phyloP scores from a whole-genome alignment of 2,113 vertebrate species.

The Dicrurus megarhynchus region DNA sequence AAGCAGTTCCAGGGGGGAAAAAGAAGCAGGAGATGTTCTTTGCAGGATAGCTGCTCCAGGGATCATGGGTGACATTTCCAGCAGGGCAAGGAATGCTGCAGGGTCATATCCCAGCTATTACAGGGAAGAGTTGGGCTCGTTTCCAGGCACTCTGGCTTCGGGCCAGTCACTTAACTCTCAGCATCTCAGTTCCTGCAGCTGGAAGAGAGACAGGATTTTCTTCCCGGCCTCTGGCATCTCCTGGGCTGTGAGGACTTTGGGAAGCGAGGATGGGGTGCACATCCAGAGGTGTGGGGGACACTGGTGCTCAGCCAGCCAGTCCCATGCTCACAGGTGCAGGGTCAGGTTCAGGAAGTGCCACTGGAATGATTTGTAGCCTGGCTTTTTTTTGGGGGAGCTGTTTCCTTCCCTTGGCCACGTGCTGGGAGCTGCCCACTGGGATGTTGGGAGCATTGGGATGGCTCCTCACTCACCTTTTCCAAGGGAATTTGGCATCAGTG shows the following conservation, averaged over 20 bases:
- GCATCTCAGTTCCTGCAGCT: neutral
- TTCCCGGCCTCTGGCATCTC: neutral
- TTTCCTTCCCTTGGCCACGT: neutral
- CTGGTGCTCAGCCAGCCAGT: neutral
- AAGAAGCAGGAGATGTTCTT: neutral
- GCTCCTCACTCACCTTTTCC: neutral
- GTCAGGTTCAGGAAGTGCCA: neutral
- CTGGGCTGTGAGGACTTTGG: neutral
- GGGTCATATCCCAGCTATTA: neutral
- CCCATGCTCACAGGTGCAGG: neutral
- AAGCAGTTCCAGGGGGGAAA: rapidly evolving
- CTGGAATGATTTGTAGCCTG: neutral
- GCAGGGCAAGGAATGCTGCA: neutral
- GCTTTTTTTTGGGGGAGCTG: neutral
- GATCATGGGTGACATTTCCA: slow-evolving; percentile 6
- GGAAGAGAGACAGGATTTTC: neutral
- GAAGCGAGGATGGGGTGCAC: neutral
- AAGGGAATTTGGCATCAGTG: neutral
- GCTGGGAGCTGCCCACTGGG: neutral
- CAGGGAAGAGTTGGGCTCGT: neutral
- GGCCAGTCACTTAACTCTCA: neutral
- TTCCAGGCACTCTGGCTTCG: neutral
- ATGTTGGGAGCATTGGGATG: neutral
- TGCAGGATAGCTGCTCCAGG: neutral
- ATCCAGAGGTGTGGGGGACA: rapidly evolving